Conservation (phyloP, 23 tunicate species). For the Phallusia fumigata region DNA sequence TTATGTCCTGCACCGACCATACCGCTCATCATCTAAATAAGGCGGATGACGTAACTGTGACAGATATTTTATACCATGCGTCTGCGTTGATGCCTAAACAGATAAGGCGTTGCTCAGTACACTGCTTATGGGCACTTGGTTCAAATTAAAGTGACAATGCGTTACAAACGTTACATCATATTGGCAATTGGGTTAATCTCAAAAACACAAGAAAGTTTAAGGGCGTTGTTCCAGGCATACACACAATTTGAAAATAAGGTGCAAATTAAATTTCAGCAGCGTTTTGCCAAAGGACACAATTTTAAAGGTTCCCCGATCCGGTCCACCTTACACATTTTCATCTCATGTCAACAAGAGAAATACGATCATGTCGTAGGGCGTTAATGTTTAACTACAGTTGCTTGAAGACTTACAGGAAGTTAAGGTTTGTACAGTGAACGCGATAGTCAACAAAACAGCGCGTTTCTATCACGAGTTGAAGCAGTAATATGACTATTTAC, state of each 20-base stretch:
- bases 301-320: no score
- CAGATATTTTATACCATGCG: not conserved
- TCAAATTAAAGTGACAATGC: not conserved
- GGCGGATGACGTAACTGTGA: not conserved
- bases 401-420: not conserved
- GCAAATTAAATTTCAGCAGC: no score
- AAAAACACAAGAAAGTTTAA: no score
- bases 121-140: not conserved
- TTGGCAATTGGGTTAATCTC: no score
- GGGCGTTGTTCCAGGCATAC: no score
- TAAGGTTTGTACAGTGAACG: not conserved
- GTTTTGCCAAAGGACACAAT: no score
- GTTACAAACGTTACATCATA: no score
- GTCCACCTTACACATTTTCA: not conserved
- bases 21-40: not conserved
- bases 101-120: not conserved
- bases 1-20: conserved; percentile 4
- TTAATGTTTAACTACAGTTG: conserved; percentile 4
- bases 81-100: not conserved
- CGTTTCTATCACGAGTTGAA: conserved; percentile 1
- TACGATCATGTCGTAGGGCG: not conserved
- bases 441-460: not conserved
- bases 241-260: no score
- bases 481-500: not conserved
- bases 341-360: conserved; percentile 6